Evolutionary conservation across 2,797 vertebrate species (phyloP), one percentile per base, ranked within the genome.

Genomic region (Australoheros facetus): DNA sequence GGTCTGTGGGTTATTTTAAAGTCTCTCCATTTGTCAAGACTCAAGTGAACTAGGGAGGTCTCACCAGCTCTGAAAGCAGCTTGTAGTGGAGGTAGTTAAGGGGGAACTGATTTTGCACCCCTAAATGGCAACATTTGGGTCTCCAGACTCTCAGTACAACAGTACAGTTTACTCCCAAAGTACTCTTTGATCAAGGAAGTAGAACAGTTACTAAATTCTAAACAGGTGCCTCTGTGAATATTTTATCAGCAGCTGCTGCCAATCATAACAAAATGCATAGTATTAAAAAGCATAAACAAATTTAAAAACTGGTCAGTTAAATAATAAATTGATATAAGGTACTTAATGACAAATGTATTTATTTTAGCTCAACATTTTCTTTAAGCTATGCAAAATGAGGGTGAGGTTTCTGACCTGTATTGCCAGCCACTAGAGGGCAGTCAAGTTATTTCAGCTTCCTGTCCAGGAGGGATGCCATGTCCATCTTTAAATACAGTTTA

Each of bases 211-310:
- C 2, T 2, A 11, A 7, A 60, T 23, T 42, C 34, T 42, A 62
- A 5, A 42, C 4, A 16, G n/a, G 13, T 21, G n/a, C 34, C 59
- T 23, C 34, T 42, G 12, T 12, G 21, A 14, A 45, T 45, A 14
- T 14, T 45, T 45, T 45, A 45, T 45, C 42, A 45, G 12, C 42
- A 45, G 34, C 13, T 14, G 34, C 34, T 10, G 59, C 42, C 34
- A 2, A 37, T 3, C n/a, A 16, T 42, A 3, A 0, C 13, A 0
- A 62, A 23, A 62, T 1, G 0, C 59, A 39, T n/a, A 0, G 13
- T 0, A 42, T 42, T 3, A 16, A 62, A 62, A 37, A 42, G 37
- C 1, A 23, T 23, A 13, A 62, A 42, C 12, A 12, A 14, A 45
- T 45, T 45, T 0, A 16, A 5, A 62, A 62, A 16, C 1, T 5